Evolutionary conservation across 2,888 invertebrate species (phyloP).

Genomic region (Melinopterus prodromus): DNA sequence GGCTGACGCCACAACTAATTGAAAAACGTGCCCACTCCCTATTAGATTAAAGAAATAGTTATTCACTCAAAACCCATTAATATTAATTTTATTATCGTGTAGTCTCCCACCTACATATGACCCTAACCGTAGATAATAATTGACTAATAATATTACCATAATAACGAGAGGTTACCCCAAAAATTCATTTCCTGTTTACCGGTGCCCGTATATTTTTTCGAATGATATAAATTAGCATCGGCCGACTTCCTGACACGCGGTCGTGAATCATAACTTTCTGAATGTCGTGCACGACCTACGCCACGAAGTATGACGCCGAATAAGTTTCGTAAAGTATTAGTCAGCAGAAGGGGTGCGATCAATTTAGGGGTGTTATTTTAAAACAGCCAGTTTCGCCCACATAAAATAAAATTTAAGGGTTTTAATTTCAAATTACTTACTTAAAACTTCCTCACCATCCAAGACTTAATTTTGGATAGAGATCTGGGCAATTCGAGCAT

Average conservation of each 20-base stretch:
- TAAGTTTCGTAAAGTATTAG: neutral
- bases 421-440: no score
- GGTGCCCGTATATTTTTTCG: constrained; percentile 27
- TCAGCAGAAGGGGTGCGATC: constrained; percentile 1
- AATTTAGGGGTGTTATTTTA: neutral
- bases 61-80: constrained; percentile 9
- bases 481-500: neutral
- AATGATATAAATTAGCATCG: constrained; percentile 34
- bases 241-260: constrained; percentile 28
- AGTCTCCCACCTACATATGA: neutral
- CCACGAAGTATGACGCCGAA: constrained; percentile 10
- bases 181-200: neutral
- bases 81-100: constrained; percentile 15
- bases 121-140: neutral
- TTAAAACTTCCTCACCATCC: no score
- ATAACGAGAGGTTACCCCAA: neutral
- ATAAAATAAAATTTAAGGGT: no score
- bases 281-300: constrained; percentile 20
- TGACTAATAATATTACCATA: neutral
- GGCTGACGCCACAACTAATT: neutral
- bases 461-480: neutral
- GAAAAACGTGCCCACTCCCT: neutral
- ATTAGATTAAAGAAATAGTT: neutral
- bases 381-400: no score
- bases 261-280: constrained; percentile 29